phyloP scores from a whole-genome alignment of 2,888 invertebrate genomes.

The Lithophane socia region DNA sequence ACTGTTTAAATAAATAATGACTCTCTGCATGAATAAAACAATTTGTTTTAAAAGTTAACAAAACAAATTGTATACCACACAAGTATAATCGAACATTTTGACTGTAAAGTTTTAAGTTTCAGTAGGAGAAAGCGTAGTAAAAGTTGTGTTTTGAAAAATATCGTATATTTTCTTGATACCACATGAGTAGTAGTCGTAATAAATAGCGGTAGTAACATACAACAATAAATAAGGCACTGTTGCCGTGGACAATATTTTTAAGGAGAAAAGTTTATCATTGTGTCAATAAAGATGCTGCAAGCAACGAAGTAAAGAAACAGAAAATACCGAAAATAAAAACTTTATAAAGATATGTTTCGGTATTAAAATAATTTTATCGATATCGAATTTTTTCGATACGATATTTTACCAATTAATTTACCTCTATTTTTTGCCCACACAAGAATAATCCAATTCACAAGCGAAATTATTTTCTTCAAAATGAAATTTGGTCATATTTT shows the following conservation, averaged over 20 bases:
- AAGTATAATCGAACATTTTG: constrained; percentile 27
- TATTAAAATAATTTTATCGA: neutral
- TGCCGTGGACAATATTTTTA: constrained; percentile 25
- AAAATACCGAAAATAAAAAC: neutral
- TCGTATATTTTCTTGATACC: constrained; percentile 41
- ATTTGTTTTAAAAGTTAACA: constrained; percentile 32
- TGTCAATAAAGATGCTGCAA: neutral
- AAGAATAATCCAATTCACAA: neutral
- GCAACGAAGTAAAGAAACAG: neutral
- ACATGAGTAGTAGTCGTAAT: constrained; percentile 32
- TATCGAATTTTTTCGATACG: neutral
- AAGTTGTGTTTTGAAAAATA: constrained; percentile 44
- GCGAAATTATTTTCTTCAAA: neutral
- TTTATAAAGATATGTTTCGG: neutral
- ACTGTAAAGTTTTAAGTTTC: constrained; percentile 22
- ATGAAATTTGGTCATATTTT: neutral
- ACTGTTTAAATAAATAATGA: constrained; percentile 49
- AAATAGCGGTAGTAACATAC: constrained; percentile 35
- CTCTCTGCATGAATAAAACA: constrained; percentile 36
- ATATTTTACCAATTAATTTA: no score
- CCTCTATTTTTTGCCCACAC: neutral
- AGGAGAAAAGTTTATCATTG: constrained; percentile 5
- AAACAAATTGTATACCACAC: constrained; percentile 8
- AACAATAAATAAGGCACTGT: constrained; percentile 32
- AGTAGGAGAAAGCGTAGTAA: neutral